Percentiles rank a stretch among this genome's conserved stretches.
phyloP scores from a whole-genome alignment of 2,888 invertebrate species.

The Noctua pronuba region DNA sequence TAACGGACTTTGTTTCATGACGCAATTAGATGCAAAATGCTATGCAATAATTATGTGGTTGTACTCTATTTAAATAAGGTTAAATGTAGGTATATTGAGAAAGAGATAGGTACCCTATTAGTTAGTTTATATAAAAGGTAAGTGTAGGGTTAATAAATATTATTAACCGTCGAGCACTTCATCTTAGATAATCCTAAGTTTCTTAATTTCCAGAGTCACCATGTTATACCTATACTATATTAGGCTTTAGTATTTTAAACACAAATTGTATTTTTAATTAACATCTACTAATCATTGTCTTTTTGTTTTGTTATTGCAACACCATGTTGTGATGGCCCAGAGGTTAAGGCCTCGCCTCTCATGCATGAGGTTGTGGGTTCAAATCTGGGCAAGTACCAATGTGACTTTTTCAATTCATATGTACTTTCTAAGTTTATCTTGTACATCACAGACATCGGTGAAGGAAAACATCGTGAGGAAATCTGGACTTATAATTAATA shows the following conservation, averaged over 20 bases:
- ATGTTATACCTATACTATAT: background rate
- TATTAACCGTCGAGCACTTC: background rate
- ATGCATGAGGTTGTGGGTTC: no score
- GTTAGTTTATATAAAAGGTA: background rate
- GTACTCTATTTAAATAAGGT: background rate
- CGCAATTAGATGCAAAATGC: no score
- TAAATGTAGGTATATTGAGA: background rate
- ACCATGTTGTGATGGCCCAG: no score
- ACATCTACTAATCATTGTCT: background rate
- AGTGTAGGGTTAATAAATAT: no score
- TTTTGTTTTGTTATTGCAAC: no score
- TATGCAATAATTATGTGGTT: background rate
- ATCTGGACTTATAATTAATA: no score
- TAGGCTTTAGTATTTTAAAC: background rate
- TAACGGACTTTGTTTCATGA: background rate
- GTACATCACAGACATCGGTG: no score
- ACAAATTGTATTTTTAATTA: background rate
- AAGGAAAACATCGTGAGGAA: no score
- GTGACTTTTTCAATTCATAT: no score
- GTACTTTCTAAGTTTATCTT: no score
- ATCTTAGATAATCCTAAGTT: background rate
- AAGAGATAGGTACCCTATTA: background rate
- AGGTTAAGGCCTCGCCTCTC: no score
- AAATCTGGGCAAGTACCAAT: no score
- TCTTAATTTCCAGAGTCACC: background rate